Evolutionary conservation across 1,140 invertebrate genomes (phyloP), one percentile per base, ranked within the genome.

Genomic region (Agraylea sexmaculata): DNA sequence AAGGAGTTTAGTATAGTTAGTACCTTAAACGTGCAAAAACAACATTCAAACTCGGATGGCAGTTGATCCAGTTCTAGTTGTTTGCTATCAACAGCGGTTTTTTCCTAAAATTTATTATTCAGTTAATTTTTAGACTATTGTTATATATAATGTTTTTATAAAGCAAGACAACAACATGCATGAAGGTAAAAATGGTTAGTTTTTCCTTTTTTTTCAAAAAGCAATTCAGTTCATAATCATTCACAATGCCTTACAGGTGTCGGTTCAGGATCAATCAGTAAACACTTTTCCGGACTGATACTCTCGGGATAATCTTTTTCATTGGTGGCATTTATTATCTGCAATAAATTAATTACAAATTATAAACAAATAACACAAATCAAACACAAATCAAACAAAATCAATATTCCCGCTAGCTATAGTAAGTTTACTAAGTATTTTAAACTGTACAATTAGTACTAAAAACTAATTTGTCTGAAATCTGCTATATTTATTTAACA

Each of bases 11-110:
- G 34, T 36, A 20, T 13, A 51, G 43, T 63, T 68, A 74, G 76
- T 87, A 89, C 86, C 84, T 89, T 87, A 61, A 84, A 80, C 62
- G 83, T 85, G 78, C 86, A 89, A 83, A 87, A 89, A 77, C 86
- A 89, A 84, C 86, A 89, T 77, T 88, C 86, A 76, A 87, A 86
- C 74, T 88, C 85, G 73, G 80, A 87, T 72, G 84, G 83, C 66
- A 86, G 62, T 60, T 68, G 65, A 59, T 68, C 65, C 63, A 68
- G 64, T 56, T 68, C 63, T 61, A 68, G 59, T 59, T 68, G 63
- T 64, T 68, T 68, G 17, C n/a, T n/a, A 58, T 73, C 70, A 63
- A 59, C 58, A 56, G 65, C 69, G 65, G 69, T 79, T 77, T 79
- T 68, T 55, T 68, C 65, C 65, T 68, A 66, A 55, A 68, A 68